phyloP scores from a whole-genome alignment of 1,140 invertebrate genomes.

The Paramacrobiotus metropolitanus region DNA sequence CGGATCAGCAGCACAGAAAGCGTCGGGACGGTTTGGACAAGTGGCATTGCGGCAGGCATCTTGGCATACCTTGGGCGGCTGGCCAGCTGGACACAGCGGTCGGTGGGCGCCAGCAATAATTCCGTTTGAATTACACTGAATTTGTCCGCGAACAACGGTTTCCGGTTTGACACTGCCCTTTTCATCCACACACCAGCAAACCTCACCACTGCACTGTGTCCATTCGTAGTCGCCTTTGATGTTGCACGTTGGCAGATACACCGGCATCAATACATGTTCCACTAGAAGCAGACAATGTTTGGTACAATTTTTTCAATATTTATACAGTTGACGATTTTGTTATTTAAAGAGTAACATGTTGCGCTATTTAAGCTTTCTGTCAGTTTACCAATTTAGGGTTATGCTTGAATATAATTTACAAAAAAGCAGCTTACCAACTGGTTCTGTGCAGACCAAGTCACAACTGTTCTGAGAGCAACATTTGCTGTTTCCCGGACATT shows the following conservation, averaged over 20 bases:
- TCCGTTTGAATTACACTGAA: conserved; percentile 19
- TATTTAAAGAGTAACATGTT: too few relatives aligned
- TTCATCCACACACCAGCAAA: conserved; percentile 21
- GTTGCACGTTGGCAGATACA: conserved; percentile 17
- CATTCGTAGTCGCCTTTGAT: conserved; percentile 17
- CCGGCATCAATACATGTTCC: conserved; percentile 15
- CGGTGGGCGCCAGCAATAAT: conserved; percentile 10
- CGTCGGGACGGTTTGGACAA: conserved; percentile 21
- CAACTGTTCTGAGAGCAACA: conserved; percentile 10
- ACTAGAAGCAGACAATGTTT: background rate
- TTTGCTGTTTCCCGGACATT: conserved; percentile 9
- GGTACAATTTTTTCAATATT: too few relatives aligned
- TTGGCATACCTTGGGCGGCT: conserved; percentile 18
- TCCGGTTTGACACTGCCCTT: conserved; percentile 18
- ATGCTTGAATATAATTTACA: too few relatives aligned
- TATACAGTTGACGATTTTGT: too few relatives aligned
- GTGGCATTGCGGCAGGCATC: conserved; percentile 19
- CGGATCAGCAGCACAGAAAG: conserved; percentile 24
- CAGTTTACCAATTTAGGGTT: too few relatives aligned
- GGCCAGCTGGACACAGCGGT: conserved; percentile 16
- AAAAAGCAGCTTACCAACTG: conserved; percentile 13
- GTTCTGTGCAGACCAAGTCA: conserved; percentile 9
- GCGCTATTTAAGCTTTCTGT: too few relatives aligned
- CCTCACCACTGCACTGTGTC: conserved; percentile 18
- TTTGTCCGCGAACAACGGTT: conserved; percentile 19